A percentile compares a stretch with the other conserved stretches of the same genome.
These are phyloP conservation scores for Clunio marinus DNA, from an alignment of 2,888 invertebrate species.

Conservation along the genomic window DNA sequence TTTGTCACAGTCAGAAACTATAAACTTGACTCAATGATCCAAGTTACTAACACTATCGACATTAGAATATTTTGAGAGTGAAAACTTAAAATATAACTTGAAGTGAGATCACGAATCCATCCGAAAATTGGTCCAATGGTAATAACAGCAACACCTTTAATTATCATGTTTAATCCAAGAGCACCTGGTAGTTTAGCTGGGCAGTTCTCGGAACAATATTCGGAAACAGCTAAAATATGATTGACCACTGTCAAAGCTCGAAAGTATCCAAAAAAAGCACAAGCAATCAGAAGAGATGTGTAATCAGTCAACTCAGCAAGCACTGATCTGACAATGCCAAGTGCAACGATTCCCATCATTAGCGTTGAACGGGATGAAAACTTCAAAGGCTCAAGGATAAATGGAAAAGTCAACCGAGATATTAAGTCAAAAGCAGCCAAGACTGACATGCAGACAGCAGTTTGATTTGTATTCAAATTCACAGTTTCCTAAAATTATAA, in stretches of 20 bases:
- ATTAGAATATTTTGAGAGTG: conserved; percentile 60
- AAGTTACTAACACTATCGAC: conserved; percentile 55
- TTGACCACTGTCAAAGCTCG: conserved; percentile 70
- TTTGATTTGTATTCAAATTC: conserved; percentile 53
- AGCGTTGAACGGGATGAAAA: conserved; percentile 61
- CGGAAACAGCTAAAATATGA: conserved; percentile 65
- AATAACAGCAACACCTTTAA: conserved; percentile 62
- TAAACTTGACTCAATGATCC: conserved; percentile 63
- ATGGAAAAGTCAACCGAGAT: conserved; percentile 62
- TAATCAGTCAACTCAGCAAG: conserved; percentile 59
- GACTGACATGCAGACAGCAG: conserved; percentile 67
- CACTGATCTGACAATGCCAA: conserved; percentile 59
- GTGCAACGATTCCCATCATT: conserved; percentile 58
- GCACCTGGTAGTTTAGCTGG: conserved; percentile 62
- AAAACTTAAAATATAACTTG: conserved; percentile 60
- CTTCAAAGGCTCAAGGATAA: conserved; percentile 59
- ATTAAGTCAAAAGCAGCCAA: conserved; percentile 64
- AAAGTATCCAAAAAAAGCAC: conserved; percentile 63
- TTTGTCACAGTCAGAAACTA: too few relatives aligned
- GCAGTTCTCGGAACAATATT: conserved; percentile 53
- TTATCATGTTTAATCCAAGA: conserved; percentile 67
- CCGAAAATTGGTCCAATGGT: conserved; percentile 62
- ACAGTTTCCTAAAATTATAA: conserved; percentile 44
- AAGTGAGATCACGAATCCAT: conserved; percentile 62
- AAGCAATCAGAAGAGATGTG: conserved; percentile 54